Conservation (phyloP, 2,888 invertebrate genomes). For the Flexamia atlantica region DNA sequence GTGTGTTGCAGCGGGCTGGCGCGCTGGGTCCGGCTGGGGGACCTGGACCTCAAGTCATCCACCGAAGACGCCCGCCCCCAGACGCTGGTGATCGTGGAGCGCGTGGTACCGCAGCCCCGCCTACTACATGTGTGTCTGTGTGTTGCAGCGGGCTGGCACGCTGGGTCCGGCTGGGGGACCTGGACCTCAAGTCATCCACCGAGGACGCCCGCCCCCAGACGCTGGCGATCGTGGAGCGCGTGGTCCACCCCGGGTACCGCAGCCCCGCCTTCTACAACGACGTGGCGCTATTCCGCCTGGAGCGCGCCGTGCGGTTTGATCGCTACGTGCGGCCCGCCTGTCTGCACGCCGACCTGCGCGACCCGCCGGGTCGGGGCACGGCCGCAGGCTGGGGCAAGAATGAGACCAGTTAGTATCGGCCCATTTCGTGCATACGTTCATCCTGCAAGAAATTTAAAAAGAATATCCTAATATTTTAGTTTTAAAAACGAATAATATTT, state of each 20-base stretch:
- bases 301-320: slow-evolving; percentile 75
- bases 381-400: slow-evolving; percentile 81
- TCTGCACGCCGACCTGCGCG: slow-evolving; percentile 72
- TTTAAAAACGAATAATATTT: too few species aligned
- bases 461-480: too few species aligned
- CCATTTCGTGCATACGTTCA: not conserved
- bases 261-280: slow-evolving; percentile 80
- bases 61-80: slow-evolving; percentile 74
- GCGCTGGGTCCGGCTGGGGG: slow-evolving; percentile 77
- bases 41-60: slow-evolving; percentile 76
- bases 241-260: slow-evolving; percentile 78
- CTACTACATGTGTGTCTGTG: slow-evolving; percentile 74
- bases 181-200: slow-evolving; percentile 75
- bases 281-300: slow-evolving; percentile 80
- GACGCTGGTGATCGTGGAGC: slow-evolving; percentile 75
- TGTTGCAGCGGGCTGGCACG: slow-evolving; percentile 75
- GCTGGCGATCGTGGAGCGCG: slow-evolving; percentile 74
- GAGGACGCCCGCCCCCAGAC: slow-evolving; percentile 76
- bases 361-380: slow-evolving; percentile 73
- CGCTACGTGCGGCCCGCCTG: slow-evolving; percentile 81
- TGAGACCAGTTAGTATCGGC: slow-evolving; percentile 69
- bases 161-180: slow-evolving; percentile 78
- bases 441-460: too few species aligned
- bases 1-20: slow-evolving; percentile 74
- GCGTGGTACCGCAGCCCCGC: slow-evolving; percentile 78